Percentiles rank a stretch among this genome's conserved stretches.
These are phyloP conservation scores for Dinocampus coccinellae DNA, from an alignment of 2,888 invertebrate genomes.

Conservation along the genomic window DNA sequence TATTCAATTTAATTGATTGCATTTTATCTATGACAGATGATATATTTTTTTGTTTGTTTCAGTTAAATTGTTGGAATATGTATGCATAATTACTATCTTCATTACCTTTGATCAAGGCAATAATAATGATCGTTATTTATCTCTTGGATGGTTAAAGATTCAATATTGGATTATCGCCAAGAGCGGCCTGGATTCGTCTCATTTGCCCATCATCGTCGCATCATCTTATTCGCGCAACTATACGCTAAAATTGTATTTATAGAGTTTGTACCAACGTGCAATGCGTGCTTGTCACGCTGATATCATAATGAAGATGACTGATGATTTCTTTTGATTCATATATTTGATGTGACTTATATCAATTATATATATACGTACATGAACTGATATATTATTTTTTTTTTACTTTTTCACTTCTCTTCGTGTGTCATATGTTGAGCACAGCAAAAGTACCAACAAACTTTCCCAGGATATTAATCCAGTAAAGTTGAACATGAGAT, in stretches of 20 bases:
- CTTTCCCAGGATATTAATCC: background rate
- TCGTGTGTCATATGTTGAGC: background rate
- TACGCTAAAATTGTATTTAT: constrained; percentile 19
- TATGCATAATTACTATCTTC: background rate
- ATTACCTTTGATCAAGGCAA: constrained; percentile 34
- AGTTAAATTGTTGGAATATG: background rate
- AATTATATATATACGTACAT: too few relatives aligned
- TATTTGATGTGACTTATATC: background rate
- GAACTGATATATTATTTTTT: too few relatives aligned
- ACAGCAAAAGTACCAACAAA: background rate
- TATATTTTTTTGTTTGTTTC: background rate
- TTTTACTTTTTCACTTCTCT: background rate
- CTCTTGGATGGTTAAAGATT: constrained; percentile 32
- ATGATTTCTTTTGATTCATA: constrained; percentile 9
- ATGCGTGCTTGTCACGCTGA: constrained; percentile 17
- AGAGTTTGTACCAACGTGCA: constrained; percentile 9
- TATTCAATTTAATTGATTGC: background rate
- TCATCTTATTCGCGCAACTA: constrained; percentile 20
- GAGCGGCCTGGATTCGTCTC: constrained; percentile 21
- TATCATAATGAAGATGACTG: constrained; percentile 28
- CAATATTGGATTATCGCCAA: constrained; percentile 34
- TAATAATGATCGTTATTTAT: constrained; percentile 39
- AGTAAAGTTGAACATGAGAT: background rate
- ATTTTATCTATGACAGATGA: background rate
- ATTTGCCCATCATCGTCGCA: constrained; percentile 31